Evolutionary conservation across 2,888 invertebrate species (phyloP).

Genomic region (Lasioglossum pauxillum): DNA sequence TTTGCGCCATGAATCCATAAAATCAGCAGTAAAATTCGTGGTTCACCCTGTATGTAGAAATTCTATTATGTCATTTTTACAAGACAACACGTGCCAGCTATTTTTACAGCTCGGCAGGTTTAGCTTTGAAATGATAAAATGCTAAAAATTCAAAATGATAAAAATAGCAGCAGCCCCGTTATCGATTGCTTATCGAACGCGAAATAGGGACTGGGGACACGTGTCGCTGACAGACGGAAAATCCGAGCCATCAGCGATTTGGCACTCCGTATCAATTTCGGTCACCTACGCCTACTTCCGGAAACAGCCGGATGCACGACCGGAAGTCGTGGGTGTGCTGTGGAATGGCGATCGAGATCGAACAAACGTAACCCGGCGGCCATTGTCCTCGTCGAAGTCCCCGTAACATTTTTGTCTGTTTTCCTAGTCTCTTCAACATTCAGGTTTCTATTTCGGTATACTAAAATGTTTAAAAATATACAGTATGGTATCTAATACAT

Average conservation of each 20-base stretch:
- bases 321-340: conserved; percentile 60
- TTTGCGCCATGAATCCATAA: too few relatives aligned
- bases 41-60: too few relatives aligned
- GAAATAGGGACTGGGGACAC: not conserved
- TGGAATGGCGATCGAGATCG: conserved; percentile 52
- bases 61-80: too few relatives aligned
- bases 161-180: not conserved
- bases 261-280: conserved; percentile 60
- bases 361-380: not conserved
- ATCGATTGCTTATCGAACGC: not conserved
- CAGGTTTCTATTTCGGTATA: too few relatives aligned
- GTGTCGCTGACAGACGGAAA: not conserved
- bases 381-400: not conserved
- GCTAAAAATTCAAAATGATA: too few relatives aligned
- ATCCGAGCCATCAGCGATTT: not conserved
- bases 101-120: too few relatives aligned
- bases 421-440: not conserved
- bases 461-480: too few relatives aligned
- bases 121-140: too few relatives aligned
- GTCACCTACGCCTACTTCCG: conserved; percentile 69
- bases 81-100: too few relatives aligned
- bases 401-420: not conserved
- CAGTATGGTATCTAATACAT: too few relatives aligned
- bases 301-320: conserved; percentile 51
- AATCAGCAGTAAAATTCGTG: too few relatives aligned